These are phyloP conservation scores for Aradus depressus DNA, from an alignment of 2,888 invertebrate species.

Conservation along the genomic window DNA sequence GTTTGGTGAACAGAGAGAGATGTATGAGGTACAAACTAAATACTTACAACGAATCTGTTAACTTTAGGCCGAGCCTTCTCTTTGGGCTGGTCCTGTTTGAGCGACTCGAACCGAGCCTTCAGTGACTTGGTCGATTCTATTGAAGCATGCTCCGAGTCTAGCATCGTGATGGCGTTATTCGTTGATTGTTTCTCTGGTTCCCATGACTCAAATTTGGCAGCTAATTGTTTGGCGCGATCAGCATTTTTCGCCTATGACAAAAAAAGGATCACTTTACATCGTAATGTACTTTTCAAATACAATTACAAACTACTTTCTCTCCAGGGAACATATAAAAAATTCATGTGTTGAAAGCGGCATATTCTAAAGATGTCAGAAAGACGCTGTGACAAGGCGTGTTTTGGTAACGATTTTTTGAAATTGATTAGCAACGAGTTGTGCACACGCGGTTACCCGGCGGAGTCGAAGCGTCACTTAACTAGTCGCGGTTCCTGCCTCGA, in stretches of 20 bases:
- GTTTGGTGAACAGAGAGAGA: constrained; percentile 6
- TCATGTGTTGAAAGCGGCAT: too few relatives aligned
- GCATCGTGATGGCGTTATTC: constrained; percentile 39
- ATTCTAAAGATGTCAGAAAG: too few relatives aligned
- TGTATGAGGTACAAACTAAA: constrained; percentile 26
- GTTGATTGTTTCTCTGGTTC: constrained; percentile 47
- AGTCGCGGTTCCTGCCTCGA: too few relatives aligned
- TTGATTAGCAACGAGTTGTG: neutral
- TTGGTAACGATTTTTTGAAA: too few relatives aligned
- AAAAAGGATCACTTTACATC: too few relatives aligned
- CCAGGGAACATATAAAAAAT: too few relatives aligned
- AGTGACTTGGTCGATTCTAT: constrained; percentile 70
- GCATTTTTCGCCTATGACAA: constrained; percentile 36
- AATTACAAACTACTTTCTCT: too few relatives aligned
- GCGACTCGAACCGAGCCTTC: constrained; percentile 67
- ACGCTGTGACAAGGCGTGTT: too few relatives aligned
- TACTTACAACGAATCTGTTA: constrained; percentile 84
- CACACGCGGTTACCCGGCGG: too few relatives aligned
- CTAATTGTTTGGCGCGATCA: constrained; percentile 70
- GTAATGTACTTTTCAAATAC: too few relatives aligned
- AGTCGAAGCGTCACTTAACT: too few relatives aligned
- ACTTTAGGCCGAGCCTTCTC: constrained; percentile 56
- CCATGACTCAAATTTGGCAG: constrained; percentile 84
- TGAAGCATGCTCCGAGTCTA: constrained; percentile 46
- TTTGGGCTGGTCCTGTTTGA: constrained; percentile 47